These are phyloP conservation scores for Epinotia nisella DNA, from an alignment of 2,888 invertebrate species.

Conservation along the genomic window DNA sequence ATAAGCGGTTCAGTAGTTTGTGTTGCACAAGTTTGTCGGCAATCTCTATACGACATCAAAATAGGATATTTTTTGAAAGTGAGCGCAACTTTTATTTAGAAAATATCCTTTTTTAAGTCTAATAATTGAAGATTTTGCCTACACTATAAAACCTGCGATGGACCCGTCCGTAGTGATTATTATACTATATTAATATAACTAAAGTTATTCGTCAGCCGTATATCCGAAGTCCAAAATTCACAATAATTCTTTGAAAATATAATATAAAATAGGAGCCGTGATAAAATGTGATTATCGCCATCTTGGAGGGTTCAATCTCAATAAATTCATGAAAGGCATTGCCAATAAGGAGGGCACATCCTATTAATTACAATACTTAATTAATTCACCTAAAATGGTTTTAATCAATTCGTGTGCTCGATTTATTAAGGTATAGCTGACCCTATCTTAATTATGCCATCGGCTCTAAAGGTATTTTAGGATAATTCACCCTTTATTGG, in stretches of 20 bases:
- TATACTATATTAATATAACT: not conserved
- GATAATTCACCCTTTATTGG: conserved; percentile 40
- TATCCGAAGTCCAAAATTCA: not conserved
- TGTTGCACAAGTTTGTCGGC: not conserved
- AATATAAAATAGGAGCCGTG: conserved; percentile 40
- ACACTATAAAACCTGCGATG: too few species aligned
- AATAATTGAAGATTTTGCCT: not conserved
- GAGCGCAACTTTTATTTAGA: not conserved
- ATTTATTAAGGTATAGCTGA: conserved; percentile 78
- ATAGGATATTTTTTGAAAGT: not conserved
- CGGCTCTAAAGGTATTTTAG: conserved; percentile 47
- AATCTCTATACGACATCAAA: not conserved
- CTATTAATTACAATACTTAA: conserved; percentile 85
- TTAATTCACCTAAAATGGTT: conserved; percentile 85
- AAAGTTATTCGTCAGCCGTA: too few species aligned
- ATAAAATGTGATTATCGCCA: conserved; percentile 64
- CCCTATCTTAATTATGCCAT: conserved; percentile 49
- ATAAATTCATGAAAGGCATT: conserved; percentile 85
- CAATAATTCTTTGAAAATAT: not conserved
- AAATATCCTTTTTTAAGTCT: not conserved
- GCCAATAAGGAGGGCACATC: conserved; percentile 83
- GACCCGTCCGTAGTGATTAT: not conserved
- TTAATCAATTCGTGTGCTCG: conserved; percentile 82
- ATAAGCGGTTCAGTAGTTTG: not conserved
- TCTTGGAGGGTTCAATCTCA: conserved; percentile 80